Conservation (phyloP, 1,140 invertebrate species). For the Charaxes varanes region DNA sequence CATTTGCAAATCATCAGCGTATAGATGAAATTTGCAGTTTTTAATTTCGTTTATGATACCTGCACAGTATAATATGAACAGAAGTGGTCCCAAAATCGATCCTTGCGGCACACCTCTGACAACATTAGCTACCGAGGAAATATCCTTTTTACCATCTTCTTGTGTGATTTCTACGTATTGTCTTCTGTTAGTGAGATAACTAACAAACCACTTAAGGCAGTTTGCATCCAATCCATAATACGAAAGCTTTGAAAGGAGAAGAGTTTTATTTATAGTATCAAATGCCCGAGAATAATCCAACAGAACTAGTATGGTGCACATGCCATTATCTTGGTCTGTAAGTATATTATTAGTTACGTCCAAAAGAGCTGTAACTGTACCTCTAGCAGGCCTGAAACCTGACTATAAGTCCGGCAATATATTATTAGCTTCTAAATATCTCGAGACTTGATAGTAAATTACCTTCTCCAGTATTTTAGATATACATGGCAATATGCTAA, state of each 20-base stretch:
- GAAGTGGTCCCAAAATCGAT: too few relatives aligned
- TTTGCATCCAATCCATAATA: slow-evolving; percentile 5
- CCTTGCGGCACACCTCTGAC: slow-evolving; percentile 8
- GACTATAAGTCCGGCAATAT: slow-evolving; percentile 4
- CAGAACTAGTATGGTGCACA: slow-evolving; percentile 2
- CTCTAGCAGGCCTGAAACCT: slow-evolving; percentile 1
- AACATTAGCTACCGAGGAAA: too few relatives aligned
- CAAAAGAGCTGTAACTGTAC: background rate
- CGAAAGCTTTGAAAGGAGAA: background rate
- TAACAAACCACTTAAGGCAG: too few relatives aligned
- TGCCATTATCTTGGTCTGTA: background rate
- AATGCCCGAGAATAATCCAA: slow-evolving; percentile 8
- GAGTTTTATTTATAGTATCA: background rate
- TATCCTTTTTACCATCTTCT: too few relatives aligned
- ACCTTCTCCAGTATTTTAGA: slow-evolving; percentile 11
- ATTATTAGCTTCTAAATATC: slow-evolving; percentile 3
- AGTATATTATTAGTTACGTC: too few relatives aligned
- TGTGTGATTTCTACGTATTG: too few relatives aligned
- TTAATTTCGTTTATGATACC: background rate
- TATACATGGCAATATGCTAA: slow-evolving; percentile 11
- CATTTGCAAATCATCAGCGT: too few relatives aligned
- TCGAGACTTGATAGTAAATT: background rate
- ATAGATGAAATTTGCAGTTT: slow-evolving; percentile 4
- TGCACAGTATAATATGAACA: slow-evolving; percentile 2
- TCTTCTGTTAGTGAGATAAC: too few relatives aligned